Conservation (phyloP, 2,888 invertebrate species). For the Lapara coniferarum region DNA sequence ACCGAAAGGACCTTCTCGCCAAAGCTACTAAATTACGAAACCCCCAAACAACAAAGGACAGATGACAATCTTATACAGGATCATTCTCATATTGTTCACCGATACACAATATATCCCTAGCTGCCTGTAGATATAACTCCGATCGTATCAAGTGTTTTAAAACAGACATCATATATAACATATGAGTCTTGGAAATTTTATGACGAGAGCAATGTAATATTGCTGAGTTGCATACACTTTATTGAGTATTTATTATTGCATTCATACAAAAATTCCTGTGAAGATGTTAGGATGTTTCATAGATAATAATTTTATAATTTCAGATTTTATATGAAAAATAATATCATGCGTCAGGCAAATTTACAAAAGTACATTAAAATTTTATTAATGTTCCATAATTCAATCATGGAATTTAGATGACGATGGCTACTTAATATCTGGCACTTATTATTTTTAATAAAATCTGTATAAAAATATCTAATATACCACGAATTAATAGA, state of each 20-base stretch:
- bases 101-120: constrained; percentile 16
- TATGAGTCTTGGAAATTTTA: neutral
- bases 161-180: constrained; percentile 1
- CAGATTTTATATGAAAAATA: too few species aligned
- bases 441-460: too few species aligned
- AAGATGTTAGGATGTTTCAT: too few species aligned
- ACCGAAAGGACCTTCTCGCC: neutral
- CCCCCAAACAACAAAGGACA: constrained; percentile 13
- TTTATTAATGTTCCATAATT: too few species aligned
- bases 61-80: constrained; percentile 13
- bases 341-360: too few species aligned
- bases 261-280: neutral
- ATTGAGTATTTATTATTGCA: neutral
- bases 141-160: neutral
- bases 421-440: too few species aligned
- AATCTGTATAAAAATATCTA: too few species aligned
- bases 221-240: neutral
- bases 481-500: too few species aligned
- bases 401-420: too few species aligned
- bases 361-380: too few species aligned
- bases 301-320: too few species aligned
- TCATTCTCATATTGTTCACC: constrained; percentile 18
- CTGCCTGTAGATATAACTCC: constrained; percentile 20
- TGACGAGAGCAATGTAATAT: neutral
- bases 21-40: neutral